Evolutionary conservation across 2,888 invertebrate species (phyloP), one percentile per base, ranked within the genome.

Genomic region (Pyrrhia umbra): DNA sequence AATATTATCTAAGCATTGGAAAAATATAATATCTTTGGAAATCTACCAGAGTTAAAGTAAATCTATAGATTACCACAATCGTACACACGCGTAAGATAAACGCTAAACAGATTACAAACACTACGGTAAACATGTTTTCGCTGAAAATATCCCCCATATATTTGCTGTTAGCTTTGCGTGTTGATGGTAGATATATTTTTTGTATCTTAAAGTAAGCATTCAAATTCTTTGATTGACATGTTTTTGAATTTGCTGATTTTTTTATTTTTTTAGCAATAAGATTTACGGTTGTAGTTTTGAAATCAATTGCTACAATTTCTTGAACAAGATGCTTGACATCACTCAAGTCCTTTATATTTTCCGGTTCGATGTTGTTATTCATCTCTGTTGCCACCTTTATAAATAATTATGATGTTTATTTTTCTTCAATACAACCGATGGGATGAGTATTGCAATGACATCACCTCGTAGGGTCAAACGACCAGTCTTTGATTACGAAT

Each of bases 21-120:
- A 86, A 85, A 70, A 78, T 76, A 60, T 56, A 23, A 65, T 75
- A 73, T 73, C 65, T 71, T 68, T 77, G 85, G 83, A 86, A 84
- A 87, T 84, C 56, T 85, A 81, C 84, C 65, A 54, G 65, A 63
- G 63, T 74, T 75, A 51, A 30, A 45, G 57, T 62, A 66, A 74
- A 70, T 71, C 65, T 71, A 65, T 61, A 66, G 86, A 86, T 86
- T 76, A 81, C 63, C 20, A 73, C 68, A 62, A 64, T 70, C 68
- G 57, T 81, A 79, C 79, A 68, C 61, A 57, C 15, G 64, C 49
- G 65, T 76, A 79, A 65, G 70, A 77, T 77, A 70, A 77, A 80
- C 60, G 51, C 56, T 78, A 76, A 81, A 61, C 77, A 77, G 73
- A 78, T 79, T 73, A 62, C 69, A 67, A 80, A 75, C 55, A 61